phyloP scores from a whole-genome alignment of 2,888 invertebrate species.

The Eulithis prunata region DNA sequence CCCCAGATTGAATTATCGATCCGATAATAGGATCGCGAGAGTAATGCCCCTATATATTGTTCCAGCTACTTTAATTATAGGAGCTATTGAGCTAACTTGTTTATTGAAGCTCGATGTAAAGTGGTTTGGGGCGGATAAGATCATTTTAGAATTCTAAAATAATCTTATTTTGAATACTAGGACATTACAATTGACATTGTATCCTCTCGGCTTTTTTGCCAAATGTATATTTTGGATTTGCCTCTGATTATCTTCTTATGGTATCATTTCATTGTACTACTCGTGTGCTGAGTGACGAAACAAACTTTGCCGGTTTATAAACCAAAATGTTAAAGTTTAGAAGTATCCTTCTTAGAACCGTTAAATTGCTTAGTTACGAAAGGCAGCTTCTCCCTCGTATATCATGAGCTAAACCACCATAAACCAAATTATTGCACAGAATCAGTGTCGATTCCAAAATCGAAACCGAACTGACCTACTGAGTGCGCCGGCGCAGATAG shows the following conservation, averaged over 20 bases:
- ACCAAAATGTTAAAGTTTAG: background rate
- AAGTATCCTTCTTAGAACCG: background rate
- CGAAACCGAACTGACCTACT: slow-evolving; percentile 60
- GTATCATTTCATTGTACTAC: no score
- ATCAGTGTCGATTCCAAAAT: slow-evolving; percentile 48
- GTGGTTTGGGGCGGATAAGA: slow-evolving; percentile 31
- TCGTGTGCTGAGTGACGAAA: no score
- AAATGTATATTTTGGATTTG: no score
- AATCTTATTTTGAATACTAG: no score
- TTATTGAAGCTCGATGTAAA: slow-evolving; percentile 48
- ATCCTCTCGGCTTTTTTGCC: no score
- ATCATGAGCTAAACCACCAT: slow-evolving; percentile 23
- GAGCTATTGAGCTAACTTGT: slow-evolving; percentile 52
- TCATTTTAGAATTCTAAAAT: slow-evolving; percentile 10
- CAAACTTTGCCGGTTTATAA: no score
- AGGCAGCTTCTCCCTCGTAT: background rate
- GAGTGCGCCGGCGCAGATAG: slow-evolving; percentile 68
- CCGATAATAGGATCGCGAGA: slow-evolving; percentile 73
- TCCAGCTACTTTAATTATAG: slow-evolving; percentile 66
- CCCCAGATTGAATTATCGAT: slow-evolving; percentile 76
- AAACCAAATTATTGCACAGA: slow-evolving; percentile 37
- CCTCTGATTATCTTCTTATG: no score
- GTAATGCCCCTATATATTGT: slow-evolving; percentile 69
- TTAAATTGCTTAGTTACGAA: background rate
- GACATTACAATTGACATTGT: no score